Conservation (phyloP, 1,140 invertebrate species). For the Solen grandis region DNA sequence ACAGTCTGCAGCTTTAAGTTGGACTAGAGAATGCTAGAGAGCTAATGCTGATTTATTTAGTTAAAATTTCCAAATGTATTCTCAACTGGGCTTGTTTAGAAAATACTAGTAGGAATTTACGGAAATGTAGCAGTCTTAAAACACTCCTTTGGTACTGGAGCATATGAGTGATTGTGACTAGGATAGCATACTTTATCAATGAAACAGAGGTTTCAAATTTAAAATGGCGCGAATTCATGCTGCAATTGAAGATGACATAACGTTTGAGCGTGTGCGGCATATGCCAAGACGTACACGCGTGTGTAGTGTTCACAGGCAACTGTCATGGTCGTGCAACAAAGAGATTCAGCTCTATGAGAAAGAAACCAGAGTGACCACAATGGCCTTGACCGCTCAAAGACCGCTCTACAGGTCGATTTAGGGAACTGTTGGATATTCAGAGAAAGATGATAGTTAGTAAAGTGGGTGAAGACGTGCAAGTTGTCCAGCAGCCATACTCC, state of each 20-base stretch:
- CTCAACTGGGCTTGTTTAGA: too few species aligned
- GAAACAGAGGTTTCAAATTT: too few species aligned
- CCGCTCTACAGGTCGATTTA: slow-evolving; percentile 43
- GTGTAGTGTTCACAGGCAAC: slow-evolving; percentile 58
- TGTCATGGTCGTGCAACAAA: slow-evolving; percentile 62
- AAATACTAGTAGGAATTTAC: too few species aligned
- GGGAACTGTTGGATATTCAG: slow-evolving; percentile 38
- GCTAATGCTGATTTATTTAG: too few species aligned
- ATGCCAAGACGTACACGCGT: slow-evolving; percentile 57
- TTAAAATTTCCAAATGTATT: too few species aligned
- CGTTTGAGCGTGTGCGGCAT: slow-evolving; percentile 60
- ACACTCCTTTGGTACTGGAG: too few species aligned
- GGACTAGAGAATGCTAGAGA: too few species aligned
- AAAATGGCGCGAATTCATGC: slow-evolving; percentile 54
- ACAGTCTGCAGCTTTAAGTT: too few species aligned
- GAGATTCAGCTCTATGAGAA: slow-evolving; percentile 59
- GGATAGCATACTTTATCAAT: too few species aligned
- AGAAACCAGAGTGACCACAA: slow-evolving; percentile 49
- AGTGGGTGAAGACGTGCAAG: slow-evolving; percentile 23
- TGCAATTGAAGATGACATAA: slow-evolving; percentile 60
- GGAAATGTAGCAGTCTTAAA: too few species aligned
- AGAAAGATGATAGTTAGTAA: slow-evolving; percentile 10
- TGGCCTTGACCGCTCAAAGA: slow-evolving; percentile 47
- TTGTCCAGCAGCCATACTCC: slow-evolving; percentile 34
- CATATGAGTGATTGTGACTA: too few species aligned